Percentiles rank a stretch among this genome's conserved stretches.
Evolutionary conservation across 2,113 vertebrate genomes (phyloP).

Genomic region (Holacanthus passer): DNA sequence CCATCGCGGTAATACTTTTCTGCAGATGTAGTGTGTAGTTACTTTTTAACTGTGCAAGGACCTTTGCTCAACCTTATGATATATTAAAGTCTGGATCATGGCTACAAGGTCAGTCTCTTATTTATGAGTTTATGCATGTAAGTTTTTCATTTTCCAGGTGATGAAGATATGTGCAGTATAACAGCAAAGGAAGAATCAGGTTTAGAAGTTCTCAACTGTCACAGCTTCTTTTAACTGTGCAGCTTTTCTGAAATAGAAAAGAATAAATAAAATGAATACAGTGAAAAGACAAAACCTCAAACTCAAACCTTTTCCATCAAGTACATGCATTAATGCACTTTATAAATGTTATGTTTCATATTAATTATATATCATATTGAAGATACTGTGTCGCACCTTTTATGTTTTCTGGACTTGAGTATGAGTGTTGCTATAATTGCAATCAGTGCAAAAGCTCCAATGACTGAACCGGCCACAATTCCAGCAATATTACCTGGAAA

Average conservation of each 20-base stretch:
- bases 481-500: conserved; percentile 66
- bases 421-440: conserved; percentile 48
- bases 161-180: not conserved
- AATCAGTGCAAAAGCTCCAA: conserved; percentile 60
- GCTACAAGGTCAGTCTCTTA: not conserved
- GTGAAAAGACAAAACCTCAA: not conserved
- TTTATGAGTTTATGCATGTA: not conserved
- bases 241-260: conserved; percentile 62
- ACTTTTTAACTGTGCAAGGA: conserved; percentile 6
- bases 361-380: not conserved
- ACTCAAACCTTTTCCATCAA: not conserved
- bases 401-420: conserved; percentile 57
- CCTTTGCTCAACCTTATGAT: not conserved
- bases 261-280: not conserved
- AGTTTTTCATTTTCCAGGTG: not conserved
- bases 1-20: not conserved
- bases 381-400: conserved; percentile 47
- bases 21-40: not conserved
- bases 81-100: not conserved
- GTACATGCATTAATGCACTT: not conserved
- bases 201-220: conserved; percentile 8
- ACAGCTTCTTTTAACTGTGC: not conserved
- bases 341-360: not conserved
- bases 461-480: conserved; percentile 72
- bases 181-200: not conserved